Evolutionary conservation across 2,113 vertebrate species (phyloP), one percentile per base, ranked within the genome.

Genomic region (Probosciger aterrimus): DNA sequence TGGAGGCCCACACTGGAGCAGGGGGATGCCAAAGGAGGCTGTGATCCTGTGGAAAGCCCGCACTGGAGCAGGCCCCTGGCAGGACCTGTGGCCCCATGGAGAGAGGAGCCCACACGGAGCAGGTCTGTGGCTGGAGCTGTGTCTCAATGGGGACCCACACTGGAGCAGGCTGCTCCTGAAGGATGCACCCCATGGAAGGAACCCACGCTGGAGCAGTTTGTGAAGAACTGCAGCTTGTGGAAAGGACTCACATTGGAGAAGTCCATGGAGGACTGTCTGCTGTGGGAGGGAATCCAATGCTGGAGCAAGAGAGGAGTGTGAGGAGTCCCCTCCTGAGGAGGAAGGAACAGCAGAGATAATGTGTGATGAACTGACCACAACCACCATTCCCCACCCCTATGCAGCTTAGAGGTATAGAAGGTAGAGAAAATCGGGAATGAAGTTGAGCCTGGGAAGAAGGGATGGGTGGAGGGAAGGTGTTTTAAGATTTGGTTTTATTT

Each of bases 401-500:
- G 63, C 31, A 33, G 35, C 22, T 10, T 10, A 49, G 55, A 63
- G 17, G 31, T 30, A 16, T 25, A 62, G n/a, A 14, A 43, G 55
- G 9, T 7, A 70, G 20, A 63, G 55, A 55, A 83, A 4, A 59
- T 31, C 13, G 12, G 20, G 14, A 43, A 6, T 64, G 22, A 64
- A 63, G 49, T 3, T 35, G 47, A 43, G 22, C 18, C 20, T 35
- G 41, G 25, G 43, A 90, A 84, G 64, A 70, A 43, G 7, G 6
- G 39, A 35, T n/a, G 14, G 14, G 8, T 23, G 1, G 4, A 5
- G 5, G 5, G 1, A 70, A 77, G 2, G 4, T 63, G 11, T 43
- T 49, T 43, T 11, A 78, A 19, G 14, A 70, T 63, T 63, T 83
- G 14, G 2, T 16, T 64, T 78, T 33, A 31, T 84, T 50, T 90